A percentile compares a stretch with the other conserved stretches of the same genome.
These are phyloP conservation scores for Ommatoiulus sabulosus DNA, from an alignment of 2,888 invertebrate genomes.

Conservation along the genomic window DNA sequence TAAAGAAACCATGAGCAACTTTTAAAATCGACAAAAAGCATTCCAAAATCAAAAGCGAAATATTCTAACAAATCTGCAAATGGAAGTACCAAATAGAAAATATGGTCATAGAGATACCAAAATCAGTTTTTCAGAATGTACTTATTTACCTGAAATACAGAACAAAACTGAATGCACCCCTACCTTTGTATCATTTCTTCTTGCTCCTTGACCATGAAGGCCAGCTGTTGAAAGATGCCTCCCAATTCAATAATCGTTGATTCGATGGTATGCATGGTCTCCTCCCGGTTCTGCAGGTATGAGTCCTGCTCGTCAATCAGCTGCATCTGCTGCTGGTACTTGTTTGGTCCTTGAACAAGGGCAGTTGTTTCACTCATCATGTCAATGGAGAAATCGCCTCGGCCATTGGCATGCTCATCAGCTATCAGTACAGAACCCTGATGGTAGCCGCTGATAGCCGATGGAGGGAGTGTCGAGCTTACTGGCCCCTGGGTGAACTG, in stretches of 20 bases:
- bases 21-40: too few species aligned
- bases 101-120: conserved; percentile 47
- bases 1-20: too few species aligned
- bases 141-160: conserved; percentile 52
- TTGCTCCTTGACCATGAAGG: conserved; percentile 97
- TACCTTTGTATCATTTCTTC: conserved; percentile 95
- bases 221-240: conserved; percentile 90
- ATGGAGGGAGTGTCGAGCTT: conserved; percentile 74
- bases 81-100: conserved; percentile 1
- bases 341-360: conserved; percentile 8
- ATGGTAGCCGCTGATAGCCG: conserved; percentile 71
- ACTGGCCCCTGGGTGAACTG: conserved; percentile 83
- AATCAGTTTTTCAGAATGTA: conserved; percentile 37
- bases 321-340: conserved; percentile 72
- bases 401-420: conserved; percentile 69
- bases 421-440: conserved; percentile 70
- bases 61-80: neutral
- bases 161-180: conserved; percentile 57
- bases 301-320: conserved; percentile 87
- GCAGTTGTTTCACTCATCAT: conserved; percentile 75
- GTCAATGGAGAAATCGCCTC: conserved; percentile 85
- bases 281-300: conserved; percentile 92
- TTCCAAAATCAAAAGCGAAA: too few species aligned
- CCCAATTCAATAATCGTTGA: conserved; percentile 98
- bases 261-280: conserved; percentile 99